Percentiles rank a stretch among this genome's conserved stretches.
These are phyloP conservation scores for Pterostichus madidus DNA, from an alignment of 2,888 invertebrate genomes.

Conservation along the genomic window DNA sequence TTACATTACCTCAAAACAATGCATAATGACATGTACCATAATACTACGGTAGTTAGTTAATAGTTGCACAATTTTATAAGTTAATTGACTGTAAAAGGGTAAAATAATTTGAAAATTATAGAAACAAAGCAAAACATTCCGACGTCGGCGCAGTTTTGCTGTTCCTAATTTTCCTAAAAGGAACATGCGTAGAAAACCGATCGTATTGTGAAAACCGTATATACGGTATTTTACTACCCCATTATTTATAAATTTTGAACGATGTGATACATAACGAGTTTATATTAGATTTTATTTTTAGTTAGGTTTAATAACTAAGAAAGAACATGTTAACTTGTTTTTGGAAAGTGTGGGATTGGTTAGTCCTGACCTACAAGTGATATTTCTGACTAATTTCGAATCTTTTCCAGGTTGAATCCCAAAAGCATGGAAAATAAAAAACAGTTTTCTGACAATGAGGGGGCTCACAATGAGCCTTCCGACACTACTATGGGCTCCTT, in stretches of 20 bases:
- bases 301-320: slow-evolving; percentile 46
- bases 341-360: slow-evolving; percentile 83
- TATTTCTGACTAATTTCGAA: slow-evolving; percentile 38
- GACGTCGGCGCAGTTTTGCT: slow-evolving; percentile 42
- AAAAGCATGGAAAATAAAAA: slow-evolving; percentile 76
- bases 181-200: slow-evolving; percentile 44
- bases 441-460: slow-evolving; percentile 67
- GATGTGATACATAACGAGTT: slow-evolving; percentile 62
- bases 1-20: slow-evolving; percentile 21
- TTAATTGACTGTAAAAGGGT: neutral
- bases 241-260: slow-evolving; percentile 61
- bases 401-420: slow-evolving; percentile 75
- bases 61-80: slow-evolving; percentile 28
- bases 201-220: slow-evolving; percentile 26
- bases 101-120: slow-evolving; percentile 29
- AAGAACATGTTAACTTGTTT: slow-evolving; percentile 81
- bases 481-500: slow-evolving; percentile 71
- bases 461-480: slow-evolving; percentile 72
- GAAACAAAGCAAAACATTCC: slow-evolving; percentile 38
- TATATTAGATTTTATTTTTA: slow-evolving; percentile 69
- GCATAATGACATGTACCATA: slow-evolving; percentile 11
- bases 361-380: slow-evolving; percentile 72
- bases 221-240: slow-evolving; percentile 29
- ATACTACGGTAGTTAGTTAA: neutral
- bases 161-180: slow-evolving; percentile 22